Percentiles rank a stretch among this genome's conserved stretches.
phyloP scores from a whole-genome alignment of 2,113 vertebrate species.

The Neolamprologus modestus region DNA sequence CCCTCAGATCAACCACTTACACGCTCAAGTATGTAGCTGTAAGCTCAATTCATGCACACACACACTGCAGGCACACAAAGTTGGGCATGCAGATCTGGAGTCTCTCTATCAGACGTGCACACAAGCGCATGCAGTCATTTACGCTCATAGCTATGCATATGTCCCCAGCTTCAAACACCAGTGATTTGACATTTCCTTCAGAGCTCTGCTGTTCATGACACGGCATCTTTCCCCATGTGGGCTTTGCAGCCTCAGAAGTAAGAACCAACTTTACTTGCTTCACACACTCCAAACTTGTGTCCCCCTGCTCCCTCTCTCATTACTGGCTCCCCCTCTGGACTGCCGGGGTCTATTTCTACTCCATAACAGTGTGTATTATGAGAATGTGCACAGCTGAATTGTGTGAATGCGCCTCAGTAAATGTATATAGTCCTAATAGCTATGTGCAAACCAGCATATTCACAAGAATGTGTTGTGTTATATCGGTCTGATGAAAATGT shows the following conservation, averaged over 20 bases:
- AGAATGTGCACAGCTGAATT: not conserved
- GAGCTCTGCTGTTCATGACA: conserved; percentile 42
- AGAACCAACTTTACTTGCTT: conserved; percentile 39
- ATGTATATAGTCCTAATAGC: not conserved
- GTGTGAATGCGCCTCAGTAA: not conserved
- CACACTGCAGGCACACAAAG: not conserved
- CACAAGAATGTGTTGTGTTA: not conserved
- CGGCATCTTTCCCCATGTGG: conserved; percentile 33
- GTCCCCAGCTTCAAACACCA: conserved; percentile 46
- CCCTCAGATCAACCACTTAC: conserved; percentile 34
- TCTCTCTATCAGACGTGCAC: not conserved
- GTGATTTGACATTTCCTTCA: conserved; percentile 45
- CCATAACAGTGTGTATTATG: not conserved
- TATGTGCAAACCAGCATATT: not conserved
- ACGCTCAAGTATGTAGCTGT: not conserved
- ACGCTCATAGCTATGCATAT: not conserved
- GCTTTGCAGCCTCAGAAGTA: conserved; percentile 37
- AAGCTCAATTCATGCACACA: not conserved
- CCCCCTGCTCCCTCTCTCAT: conserved; percentile 39
- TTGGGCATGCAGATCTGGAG: not conserved
- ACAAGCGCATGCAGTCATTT: conserved; percentile 1
- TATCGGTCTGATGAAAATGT: not conserved
- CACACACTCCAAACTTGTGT: conserved; percentile 47
- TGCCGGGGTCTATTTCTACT: conserved; percentile 33
- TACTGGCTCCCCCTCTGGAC: conserved; percentile 35